Percentiles rank a stretch among this genome's conserved stretches.
Evolutionary conservation across 2,113 vertebrate genomes (phyloP).

Genomic region (Solea solea): DNA sequence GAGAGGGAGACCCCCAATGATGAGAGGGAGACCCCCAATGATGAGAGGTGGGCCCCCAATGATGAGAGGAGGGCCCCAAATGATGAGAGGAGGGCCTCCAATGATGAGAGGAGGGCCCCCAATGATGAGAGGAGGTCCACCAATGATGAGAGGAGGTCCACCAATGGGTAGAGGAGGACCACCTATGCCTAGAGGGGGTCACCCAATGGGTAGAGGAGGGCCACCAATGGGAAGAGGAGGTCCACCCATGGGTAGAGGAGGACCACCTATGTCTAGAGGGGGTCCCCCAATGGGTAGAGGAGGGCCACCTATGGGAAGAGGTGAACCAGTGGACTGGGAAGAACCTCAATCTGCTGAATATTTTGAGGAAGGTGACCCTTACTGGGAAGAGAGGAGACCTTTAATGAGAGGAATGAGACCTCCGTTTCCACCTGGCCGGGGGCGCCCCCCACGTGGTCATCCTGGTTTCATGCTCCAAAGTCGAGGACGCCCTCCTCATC

Average conservation of each 20-base stretch:
- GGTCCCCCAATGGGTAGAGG: slow-evolving; percentile 80
- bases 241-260: slow-evolving; percentile 64
- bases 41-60: slow-evolving; percentile 55
- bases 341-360: slow-evolving; percentile 84
- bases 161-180: slow-evolving; percentile 74
- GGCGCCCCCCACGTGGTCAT: slow-evolving; percentile 82
- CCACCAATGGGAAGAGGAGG: slow-evolving; percentile 44
- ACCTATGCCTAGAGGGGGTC: slow-evolving; percentile 53
- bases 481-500: slow-evolving; percentile 71
- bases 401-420: slow-evolving; percentile 80
- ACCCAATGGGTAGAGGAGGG: slow-evolving; percentile 77
- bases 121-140: slow-evolving; percentile 72
- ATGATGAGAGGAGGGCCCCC: slow-evolving; percentile 69
- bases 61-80: slow-evolving; percentile 71
- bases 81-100: slow-evolving; percentile 42
- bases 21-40: background rate
- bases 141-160: slow-evolving; percentile 68
- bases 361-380: slow-evolving; percentile 84
- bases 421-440: slow-evolving; percentile 75
- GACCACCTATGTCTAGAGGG: slow-evolving; percentile 51
- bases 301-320: slow-evolving; percentile 81
- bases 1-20: slow-evolving; percentile 59
- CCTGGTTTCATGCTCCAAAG: slow-evolving; percentile 80
- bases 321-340: slow-evolving; percentile 88
- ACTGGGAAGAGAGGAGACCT: slow-evolving; percentile 86